Conservation (phyloP, 2,797 vertebrate species). For the Myotis myotis region DNA sequence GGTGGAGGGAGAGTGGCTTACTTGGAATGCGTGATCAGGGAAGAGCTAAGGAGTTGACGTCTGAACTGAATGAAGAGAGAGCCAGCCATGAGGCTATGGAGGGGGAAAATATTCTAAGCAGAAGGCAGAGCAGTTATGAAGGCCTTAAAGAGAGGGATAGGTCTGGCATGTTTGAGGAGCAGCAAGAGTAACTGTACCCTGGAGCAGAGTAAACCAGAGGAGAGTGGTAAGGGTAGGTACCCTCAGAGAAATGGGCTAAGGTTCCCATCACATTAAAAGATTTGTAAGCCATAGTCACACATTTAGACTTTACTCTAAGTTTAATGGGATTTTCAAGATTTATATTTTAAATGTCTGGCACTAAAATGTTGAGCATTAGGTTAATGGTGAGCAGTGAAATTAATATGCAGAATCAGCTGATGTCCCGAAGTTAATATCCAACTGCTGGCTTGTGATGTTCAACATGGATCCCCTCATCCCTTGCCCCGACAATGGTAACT, state of each 20-base stretch:
- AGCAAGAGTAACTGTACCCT: not conserved
- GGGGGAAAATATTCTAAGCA: not conserved
- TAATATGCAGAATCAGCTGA: not conserved
- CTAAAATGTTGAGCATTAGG: not conserved
- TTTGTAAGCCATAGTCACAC: not conserved
- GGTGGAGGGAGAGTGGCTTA: not conserved
- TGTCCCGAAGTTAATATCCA: not conserved
- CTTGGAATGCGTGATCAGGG: not conserved
- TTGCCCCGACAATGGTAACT: not conserved
- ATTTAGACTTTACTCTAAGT: not conserved
- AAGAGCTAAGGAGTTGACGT: not conserved
- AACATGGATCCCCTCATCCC: not conserved
- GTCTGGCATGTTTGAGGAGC: not conserved
- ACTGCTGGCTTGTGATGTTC: not conserved
- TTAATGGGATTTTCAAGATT: not conserved
- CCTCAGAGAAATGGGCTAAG: not conserved
- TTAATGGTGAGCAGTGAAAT: not conserved
- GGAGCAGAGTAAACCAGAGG: not conserved
- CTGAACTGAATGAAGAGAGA: not conserved
- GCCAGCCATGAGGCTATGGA: not conserved
- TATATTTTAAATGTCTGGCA: not conserved
- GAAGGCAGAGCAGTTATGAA: not conserved
- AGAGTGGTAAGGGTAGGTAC: fast-evolving
- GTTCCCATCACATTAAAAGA: not conserved
- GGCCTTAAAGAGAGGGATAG: not conserved